phyloP scores from a whole-genome alignment of 1,140 invertebrate species.

The Pseudobourletiella spinata region DNA sequence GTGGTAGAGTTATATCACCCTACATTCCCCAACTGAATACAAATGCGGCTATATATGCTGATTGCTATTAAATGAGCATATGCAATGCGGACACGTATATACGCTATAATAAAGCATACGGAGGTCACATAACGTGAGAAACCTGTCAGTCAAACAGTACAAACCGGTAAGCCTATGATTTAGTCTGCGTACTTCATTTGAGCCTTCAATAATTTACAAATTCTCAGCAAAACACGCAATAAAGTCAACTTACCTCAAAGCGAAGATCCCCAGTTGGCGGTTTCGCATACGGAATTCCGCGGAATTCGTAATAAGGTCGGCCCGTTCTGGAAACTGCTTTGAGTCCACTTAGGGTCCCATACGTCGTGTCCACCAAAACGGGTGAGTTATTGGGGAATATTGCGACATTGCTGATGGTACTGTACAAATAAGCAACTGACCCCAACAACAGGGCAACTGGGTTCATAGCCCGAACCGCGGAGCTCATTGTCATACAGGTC shows the following conservation, averaged over 20 bases:
- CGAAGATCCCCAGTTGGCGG: neutral
- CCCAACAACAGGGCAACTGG: constrained; percentile 22
- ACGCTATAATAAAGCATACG: too few relatives aligned
- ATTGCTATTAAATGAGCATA: too few relatives aligned
- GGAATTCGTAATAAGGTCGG: neutral
- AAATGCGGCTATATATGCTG: too few relatives aligned
- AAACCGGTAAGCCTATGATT: too few relatives aligned
- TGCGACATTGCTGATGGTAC: constrained; percentile 20
- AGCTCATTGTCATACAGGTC: neutral
- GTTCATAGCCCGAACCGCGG: neutral
- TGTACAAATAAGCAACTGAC: constrained; percentile 31
- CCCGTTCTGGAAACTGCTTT: neutral
- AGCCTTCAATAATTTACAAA: neutral
- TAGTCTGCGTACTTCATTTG: too few relatives aligned
- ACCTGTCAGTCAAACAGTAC: too few relatives aligned
- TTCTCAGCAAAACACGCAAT: neutral
- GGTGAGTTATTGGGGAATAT: neutral
- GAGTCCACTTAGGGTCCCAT: neutral
- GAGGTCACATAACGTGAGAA: too few relatives aligned
- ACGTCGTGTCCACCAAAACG: neutral
- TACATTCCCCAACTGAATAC: too few relatives aligned
- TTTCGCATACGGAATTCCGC: constrained; percentile 4
- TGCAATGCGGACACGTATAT: too few relatives aligned
- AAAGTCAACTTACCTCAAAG: constrained; percentile 7
- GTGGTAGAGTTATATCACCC: too few relatives aligned